Percentiles rank a stretch among this genome's conserved stretches.
These are phyloP conservation scores for Numenius phaeopus DNA, from an alignment of 2,797 vertebrate species.

Conservation along the genomic window DNA sequence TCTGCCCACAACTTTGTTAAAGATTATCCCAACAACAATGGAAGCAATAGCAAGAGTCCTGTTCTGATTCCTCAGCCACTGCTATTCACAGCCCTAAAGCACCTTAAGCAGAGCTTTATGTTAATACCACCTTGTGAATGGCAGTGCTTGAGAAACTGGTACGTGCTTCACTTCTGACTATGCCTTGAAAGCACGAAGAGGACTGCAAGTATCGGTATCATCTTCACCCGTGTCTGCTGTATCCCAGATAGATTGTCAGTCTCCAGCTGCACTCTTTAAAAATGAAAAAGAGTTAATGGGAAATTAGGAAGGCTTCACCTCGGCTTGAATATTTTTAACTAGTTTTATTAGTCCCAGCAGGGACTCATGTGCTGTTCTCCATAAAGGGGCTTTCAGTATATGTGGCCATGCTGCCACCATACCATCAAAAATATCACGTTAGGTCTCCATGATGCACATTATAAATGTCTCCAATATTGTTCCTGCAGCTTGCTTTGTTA, in stretches of 20 bases:
- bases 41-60: background rate
- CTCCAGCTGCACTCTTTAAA: background rate
- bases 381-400: background rate
- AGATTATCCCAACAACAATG: background rate
- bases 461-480: background rate
- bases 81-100: background rate
- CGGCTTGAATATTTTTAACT: background rate
- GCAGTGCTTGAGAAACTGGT: background rate
- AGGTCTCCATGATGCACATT: background rate
- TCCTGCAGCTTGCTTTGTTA: background rate
- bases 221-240: background rate
- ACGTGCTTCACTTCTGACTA: background rate
- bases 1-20: background rate
- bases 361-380: background rate
- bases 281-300: background rate
- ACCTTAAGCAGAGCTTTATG: background rate
- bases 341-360: background rate
- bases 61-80: background rate
- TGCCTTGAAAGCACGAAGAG: background rate
- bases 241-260: background rate
- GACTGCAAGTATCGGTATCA: background rate
- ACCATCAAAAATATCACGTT: background rate
- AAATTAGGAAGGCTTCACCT: background rate
- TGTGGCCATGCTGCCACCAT: background rate
- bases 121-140: background rate